A percentile compares a stretch with the other conserved stretches of the same genome.
These are phyloP conservation scores for Alsophila aescularia DNA, from an alignment of 2,888 invertebrate species.

Conservation along the genomic window DNA sequence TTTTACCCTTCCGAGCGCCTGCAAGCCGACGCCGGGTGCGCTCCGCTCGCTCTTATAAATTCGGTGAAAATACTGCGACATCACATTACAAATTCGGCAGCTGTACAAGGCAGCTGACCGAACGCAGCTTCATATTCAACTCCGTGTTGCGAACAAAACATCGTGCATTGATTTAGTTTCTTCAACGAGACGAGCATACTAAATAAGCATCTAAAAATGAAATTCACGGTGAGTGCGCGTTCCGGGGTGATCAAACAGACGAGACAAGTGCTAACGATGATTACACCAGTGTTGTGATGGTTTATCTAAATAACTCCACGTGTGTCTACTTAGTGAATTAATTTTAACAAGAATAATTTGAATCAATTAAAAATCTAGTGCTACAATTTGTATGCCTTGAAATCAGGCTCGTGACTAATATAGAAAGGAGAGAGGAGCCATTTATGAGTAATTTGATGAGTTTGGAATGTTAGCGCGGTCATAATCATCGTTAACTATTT, in stretches of 20 bases:
- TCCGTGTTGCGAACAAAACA: constrained; percentile 62
- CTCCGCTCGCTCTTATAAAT: constrained; percentile 80
- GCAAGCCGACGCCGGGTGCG: constrained; percentile 62
- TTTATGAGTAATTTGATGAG: background rate
- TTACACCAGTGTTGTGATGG: constrained; percentile 29
- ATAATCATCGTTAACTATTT: constrained; percentile 4
- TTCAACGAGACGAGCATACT: constrained; percentile 63
- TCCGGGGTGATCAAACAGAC: constrained; percentile 45
- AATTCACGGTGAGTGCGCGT: constrained; percentile 82
- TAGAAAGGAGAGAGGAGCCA: constrained; percentile 3
- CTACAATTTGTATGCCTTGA: background rate
- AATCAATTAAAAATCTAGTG: background rate
- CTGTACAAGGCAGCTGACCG: constrained; percentile 73
- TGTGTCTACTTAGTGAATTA: constrained; percentile 1
- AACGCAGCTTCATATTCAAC: constrained; percentile 55
- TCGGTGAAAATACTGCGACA: constrained; percentile 78
- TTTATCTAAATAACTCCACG: constrained; percentile 8
- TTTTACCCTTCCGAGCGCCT: constrained; percentile 74
- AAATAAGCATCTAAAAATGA: constrained; percentile 76
- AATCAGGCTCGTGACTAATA: constrained; percentile 11
- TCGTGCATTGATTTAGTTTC: constrained; percentile 76
- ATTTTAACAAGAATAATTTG: constrained; percentile 1
- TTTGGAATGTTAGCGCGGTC: background rate
- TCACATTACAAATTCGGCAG: constrained; percentile 83
- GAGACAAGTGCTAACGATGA: constrained; percentile 38